Evolutionary conservation across 2,113 vertebrate species (phyloP).

Genomic region (Gallinago paraguaiae): DNA sequence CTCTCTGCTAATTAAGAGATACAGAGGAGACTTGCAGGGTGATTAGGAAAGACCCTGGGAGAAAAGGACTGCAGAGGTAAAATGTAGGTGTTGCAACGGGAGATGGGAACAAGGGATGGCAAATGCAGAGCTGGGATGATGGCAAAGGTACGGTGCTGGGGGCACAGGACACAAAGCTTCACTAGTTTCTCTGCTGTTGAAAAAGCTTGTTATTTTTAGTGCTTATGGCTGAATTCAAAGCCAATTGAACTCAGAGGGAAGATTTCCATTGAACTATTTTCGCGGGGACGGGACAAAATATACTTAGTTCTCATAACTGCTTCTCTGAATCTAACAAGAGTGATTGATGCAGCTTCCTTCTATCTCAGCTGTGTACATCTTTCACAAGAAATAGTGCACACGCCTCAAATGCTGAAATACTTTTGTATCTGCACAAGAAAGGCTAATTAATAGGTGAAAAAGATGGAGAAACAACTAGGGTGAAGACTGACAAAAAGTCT

Average conservation of each 20-base stretch:
- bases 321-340: background rate
- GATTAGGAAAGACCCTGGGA: constrained; percentile 14
- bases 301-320: background rate
- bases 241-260: constrained; percentile 8
- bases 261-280: constrained; percentile 51
- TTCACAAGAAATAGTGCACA: background rate
- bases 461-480: background rate
- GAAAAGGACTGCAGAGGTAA: background rate
- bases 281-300: constrained; percentile 19
- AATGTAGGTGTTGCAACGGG: background rate
- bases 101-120: background rate
- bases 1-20: constrained; percentile 13
- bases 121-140: background rate
- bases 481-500: background rate
- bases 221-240: constrained; percentile 38
- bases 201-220: constrained; percentile 59
- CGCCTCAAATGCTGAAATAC: background rate
- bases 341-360: background rate
- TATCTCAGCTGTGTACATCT: background rate
- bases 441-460: background rate
- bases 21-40: background rate
- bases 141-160: background rate
- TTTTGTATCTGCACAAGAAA: background rate
- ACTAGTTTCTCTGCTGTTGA: constrained; percentile 6
- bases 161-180: constrained; percentile 24